These are phyloP conservation scores for Dasysyrphus albostriatus DNA, from an alignment of 2,888 invertebrate genomes.

Conservation along the genomic window DNA sequence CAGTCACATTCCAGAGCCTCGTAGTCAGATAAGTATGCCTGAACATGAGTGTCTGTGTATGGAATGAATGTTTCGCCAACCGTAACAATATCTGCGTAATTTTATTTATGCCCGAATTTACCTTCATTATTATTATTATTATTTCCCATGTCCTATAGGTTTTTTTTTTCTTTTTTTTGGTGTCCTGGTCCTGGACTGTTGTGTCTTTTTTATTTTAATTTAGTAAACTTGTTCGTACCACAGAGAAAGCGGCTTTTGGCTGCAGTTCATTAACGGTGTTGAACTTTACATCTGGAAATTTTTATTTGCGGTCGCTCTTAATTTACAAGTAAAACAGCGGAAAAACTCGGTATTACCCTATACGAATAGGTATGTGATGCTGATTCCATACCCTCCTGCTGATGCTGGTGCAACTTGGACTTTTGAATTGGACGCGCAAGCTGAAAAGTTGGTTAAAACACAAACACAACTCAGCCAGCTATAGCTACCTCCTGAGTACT, in stretches of 20 bases:
- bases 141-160: constrained; percentile 62
- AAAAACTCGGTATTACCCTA: constrained; percentile 72
- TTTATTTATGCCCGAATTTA: constrained; percentile 83
- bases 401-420: constrained; percentile 38
- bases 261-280: constrained; percentile 77
- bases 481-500: not conserved
- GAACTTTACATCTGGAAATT: constrained; percentile 84
- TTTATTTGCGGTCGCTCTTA: constrained; percentile 84
- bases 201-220: constrained; percentile 43
- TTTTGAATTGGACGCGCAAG: constrained; percentile 40
- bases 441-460: constrained; percentile 56
- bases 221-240: constrained; percentile 72
- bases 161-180: constrained; percentile 15
- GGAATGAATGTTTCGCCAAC: constrained; percentile 65
- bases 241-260: constrained; percentile 77
- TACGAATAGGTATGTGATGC: not conserved
- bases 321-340: constrained; percentile 83
- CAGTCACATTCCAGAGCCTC: constrained; percentile 41
- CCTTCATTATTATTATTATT: constrained; percentile 77
- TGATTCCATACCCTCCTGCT: not conserved
- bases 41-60: constrained; percentile 34
- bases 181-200: constrained; percentile 10
- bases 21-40: constrained; percentile 40
- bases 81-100: constrained; percentile 81
- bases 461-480: constrained; percentile 53